Evolutionary conservation across 2,113 vertebrate genomes (phyloP).

Genomic region (Dipodomys merriami): DNA sequence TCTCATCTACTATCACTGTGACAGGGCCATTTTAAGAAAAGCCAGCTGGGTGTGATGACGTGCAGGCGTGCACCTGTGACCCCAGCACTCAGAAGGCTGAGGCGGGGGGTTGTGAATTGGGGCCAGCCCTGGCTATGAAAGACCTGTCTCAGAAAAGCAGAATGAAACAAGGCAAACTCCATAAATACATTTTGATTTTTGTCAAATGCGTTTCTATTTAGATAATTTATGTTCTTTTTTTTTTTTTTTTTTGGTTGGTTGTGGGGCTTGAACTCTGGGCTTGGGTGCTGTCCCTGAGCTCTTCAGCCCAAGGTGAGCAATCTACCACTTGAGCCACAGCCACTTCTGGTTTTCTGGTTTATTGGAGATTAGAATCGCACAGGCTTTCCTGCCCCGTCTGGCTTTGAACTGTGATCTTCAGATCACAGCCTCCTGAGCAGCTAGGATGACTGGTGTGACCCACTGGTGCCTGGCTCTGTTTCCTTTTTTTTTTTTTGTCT

Average conservation of each 20-base stretch:
- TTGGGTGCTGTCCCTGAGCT: no score
- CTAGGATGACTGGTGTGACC: no score
- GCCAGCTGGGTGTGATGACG: not conserved
- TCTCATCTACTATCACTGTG: not conserved
- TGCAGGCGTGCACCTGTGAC: not conserved
- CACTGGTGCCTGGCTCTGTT: no score
- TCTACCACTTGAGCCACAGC: no score
- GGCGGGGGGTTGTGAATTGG: not conserved
- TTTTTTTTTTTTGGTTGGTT: no score
- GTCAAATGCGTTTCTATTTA: conserved; percentile 42
- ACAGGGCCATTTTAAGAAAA: not conserved
- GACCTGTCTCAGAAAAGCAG: not conserved
- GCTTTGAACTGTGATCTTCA: no score
- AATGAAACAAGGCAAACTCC: not conserved
- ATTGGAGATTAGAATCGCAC: no score
- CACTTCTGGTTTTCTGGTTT: no score
- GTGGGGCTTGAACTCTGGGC: no score
- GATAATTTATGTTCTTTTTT: not conserved
- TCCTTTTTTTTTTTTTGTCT: not conserved
- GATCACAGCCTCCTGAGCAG: no score
- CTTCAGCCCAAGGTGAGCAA: no score
- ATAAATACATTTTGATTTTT: conserved; percentile 51
- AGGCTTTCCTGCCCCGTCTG: no score
- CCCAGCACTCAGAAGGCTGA: not conserved
- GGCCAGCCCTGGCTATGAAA: not conserved